Evolutionary conservation across 2,888 invertebrate genomes (phyloP), one percentile per base, ranked within the genome.

Genomic region (Boloria euphrosyne): DNA sequence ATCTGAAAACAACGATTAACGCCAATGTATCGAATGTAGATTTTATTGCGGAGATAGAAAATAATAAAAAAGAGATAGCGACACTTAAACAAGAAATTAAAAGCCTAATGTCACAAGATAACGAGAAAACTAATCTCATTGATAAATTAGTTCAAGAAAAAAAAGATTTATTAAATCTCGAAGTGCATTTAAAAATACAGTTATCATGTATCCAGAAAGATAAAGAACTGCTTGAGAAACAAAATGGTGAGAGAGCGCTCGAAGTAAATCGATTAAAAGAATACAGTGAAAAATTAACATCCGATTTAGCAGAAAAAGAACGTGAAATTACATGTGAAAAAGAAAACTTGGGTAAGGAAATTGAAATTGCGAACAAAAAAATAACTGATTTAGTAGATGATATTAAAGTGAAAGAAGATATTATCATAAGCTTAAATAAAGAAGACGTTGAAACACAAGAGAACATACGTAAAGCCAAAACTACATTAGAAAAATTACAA

Each of bases 61-160:
- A 63, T 22, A 83, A 82, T 73, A 76, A 77, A 66, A 76, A 73
- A 54, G 74, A 83, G 73, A 75, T 85, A n/a, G 69, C 63, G 27
- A 54, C 50, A 10, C 74, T 82, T n/a, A 72, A 72, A 44, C 74
- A 76, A n/a, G 76, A 81, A 72, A 71, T 78, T 46, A 67, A 74
- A 46, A 72, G 72, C 13, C 71, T 85, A 10, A 79, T 78, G 52
- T 70, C 74, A 49, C 73, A 79, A 69, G 47, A 78, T 2, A 76
- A 72, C 10, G 77, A 80, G 47, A 80, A 84, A 66, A 67, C 76
- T 43, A 62, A 49, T n/a, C 72, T 72, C 17, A 79, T 87, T 13
- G 78, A 76, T 71, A 78, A 78, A 59, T 69, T 86, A 49, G 63
- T 78, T 46, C 51, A 75, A 55, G 79, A 82, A 65, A 82, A 81